These are phyloP conservation scores for Tiliqua scincoides DNA, from an alignment of 2,113 vertebrate genomes.

Conservation along the genomic window DNA sequence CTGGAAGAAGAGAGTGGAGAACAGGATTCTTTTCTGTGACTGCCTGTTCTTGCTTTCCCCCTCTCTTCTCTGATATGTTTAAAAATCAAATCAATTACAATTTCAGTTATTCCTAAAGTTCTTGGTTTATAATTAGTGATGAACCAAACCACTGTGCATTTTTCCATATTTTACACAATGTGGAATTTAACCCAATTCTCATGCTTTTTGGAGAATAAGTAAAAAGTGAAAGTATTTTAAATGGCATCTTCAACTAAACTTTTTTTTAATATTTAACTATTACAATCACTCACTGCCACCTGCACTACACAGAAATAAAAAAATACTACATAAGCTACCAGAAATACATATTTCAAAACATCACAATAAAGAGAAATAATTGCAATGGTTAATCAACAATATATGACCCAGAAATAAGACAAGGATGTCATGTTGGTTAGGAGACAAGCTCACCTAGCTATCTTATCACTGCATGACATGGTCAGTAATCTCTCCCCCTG, in stretches of 20 bases:
- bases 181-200: background rate
- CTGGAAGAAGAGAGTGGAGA: background rate
- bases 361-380: background rate
- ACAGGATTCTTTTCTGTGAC: background rate
- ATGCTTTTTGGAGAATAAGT: background rate
- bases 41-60: background rate
- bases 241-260: no score
- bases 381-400: background rate
- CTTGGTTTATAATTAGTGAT: background rate
- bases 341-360: background rate
- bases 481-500: slow-evolving; percentile 95
- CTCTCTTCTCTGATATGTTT: background rate
- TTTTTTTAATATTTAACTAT: background rate
- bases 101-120: background rate
- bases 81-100: background rate
- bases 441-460: slow-evolving; percentile 83
- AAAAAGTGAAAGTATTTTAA: no score
- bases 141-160: background rate
- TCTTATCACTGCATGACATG: slow-evolving; percentile 99
- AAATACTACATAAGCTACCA: background rate
- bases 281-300: background rate
- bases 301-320: background rate
- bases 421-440: background rate
- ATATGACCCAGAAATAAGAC: background rate
- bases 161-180: no score